Percentiles rank a stretch among this genome's conserved stretches.
Evolutionary conservation across 2,888 invertebrate species (phyloP).

Genomic region (Metacarcinus magister): DNA sequence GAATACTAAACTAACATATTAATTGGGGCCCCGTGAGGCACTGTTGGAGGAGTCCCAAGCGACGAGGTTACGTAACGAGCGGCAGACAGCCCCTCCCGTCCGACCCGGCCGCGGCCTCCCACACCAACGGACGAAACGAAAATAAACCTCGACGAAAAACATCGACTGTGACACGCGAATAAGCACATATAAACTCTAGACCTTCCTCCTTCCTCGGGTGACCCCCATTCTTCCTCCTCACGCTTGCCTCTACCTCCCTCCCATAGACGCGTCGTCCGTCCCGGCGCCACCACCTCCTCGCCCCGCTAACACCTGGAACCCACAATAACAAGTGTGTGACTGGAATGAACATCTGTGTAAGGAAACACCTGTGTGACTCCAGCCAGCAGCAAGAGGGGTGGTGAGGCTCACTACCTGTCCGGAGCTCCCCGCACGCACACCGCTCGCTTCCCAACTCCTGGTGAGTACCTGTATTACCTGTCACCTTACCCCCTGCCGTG

Average conservation of each 20-base stretch:
- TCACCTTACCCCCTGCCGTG: background rate
- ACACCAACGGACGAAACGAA: conserved; percentile 68
- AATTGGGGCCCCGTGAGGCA: conserved; percentile 19
- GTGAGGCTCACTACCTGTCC: conserved; percentile 67
- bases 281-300: conserved; percentile 44
- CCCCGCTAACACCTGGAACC: conserved; percentile 61
- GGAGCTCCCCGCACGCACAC: conserved; percentile 67
- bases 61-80: conserved; percentile 63
- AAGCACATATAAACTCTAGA: conserved; percentile 60
- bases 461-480: conserved; percentile 58
- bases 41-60: conserved; percentile 64
- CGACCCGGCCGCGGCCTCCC: conserved; percentile 48
- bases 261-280: conserved; percentile 27
- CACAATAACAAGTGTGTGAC: conserved; percentile 69
- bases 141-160: conserved; percentile 68
- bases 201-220: conserved; percentile 61
- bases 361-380: conserved; percentile 68
- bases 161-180: conserved; percentile 68
- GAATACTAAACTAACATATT: background rate
- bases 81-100: conserved; percentile 58
- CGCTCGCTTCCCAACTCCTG: conserved; percentile 66
- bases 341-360: conserved; percentile 68
- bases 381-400: conserved; percentile 56
- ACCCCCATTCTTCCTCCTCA: conserved; percentile 61
- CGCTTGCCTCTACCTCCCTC: conserved; percentile 60